These are phyloP conservation scores for Epizoanthus ramosus DNA, from an alignment of 92 coral and sea anemone genomes.

Conservation along the genomic window DNA sequence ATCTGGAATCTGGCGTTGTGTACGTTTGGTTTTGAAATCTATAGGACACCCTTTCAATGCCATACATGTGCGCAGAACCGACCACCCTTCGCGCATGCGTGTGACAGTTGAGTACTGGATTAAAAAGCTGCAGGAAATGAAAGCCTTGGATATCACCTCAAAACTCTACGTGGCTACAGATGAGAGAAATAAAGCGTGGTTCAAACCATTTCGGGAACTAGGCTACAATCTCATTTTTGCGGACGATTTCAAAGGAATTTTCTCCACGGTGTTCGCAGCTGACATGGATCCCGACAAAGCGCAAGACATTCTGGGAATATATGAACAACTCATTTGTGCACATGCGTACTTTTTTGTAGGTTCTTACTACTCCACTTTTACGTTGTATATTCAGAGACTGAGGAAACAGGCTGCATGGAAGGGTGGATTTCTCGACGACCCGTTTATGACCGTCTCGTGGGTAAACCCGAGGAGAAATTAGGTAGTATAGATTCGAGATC, in stretches of 20 bases:
- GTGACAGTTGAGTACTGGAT: slow-evolving; percentile 75
- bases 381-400: slow-evolving; percentile 73
- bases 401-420: slow-evolving; percentile 74
- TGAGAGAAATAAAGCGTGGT: slow-evolving; percentile 83
- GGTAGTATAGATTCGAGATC: too few species aligned
- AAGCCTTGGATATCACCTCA: slow-evolving; percentile 59
- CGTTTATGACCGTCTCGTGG: slow-evolving; percentile 69
- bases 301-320: slow-evolving; percentile 84
- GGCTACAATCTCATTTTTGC: slow-evolving; percentile 85
- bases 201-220: slow-evolving; percentile 75
- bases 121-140: slow-evolving; percentile 35
- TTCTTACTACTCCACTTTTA: slow-evolving; percentile 92
- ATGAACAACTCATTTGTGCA: slow-evolving; percentile 90
- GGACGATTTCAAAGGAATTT: slow-evolving; percentile 50
- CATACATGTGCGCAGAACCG: slow-evolving; percentile 87
- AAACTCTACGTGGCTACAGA: slow-evolving; percentile 94
- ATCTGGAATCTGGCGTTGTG: slow-evolving; percentile 58
- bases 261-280: not conserved
- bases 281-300: slow-evolving; percentile 19
- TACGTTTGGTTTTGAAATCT: slow-evolving; percentile 36
- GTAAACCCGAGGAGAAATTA: slow-evolving; percentile 2
- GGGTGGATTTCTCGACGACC: slow-evolving; percentile 54
- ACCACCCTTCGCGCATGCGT: slow-evolving; percentile 73
- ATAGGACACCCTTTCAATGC: slow-evolving; percentile 77
- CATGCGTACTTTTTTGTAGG: slow-evolving; percentile 79